These are phyloP conservation scores for Steinernema scapterisci DNA, from an alignment of 2,888 invertebrate genomes.

Conservation along the genomic window DNA sequence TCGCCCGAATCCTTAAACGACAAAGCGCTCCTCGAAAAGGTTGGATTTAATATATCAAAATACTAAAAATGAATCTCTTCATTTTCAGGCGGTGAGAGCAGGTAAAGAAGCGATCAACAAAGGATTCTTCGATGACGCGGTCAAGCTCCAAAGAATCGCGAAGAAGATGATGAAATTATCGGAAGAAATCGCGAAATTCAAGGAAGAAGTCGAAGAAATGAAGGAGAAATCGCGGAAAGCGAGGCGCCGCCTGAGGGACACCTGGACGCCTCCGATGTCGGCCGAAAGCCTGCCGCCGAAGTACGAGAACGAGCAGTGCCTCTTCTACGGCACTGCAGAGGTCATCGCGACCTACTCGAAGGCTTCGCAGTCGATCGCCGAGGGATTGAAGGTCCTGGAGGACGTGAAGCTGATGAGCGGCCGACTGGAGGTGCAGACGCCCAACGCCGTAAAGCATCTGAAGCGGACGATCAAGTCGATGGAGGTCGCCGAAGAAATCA, in stretches of 20 bases:
- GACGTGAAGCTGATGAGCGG: slow-evolving; percentile 15
- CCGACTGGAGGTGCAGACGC: slow-evolving; percentile 2
- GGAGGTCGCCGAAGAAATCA: slow-evolving; percentile 10
- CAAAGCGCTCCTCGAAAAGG: neutral
- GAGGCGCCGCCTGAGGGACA: neutral
- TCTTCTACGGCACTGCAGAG: slow-evolving; percentile 7
- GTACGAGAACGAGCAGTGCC: neutral
- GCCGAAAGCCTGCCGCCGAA: neutral
- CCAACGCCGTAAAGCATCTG: neutral
- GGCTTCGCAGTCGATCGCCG: neutral
- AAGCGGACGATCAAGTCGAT: slow-evolving; percentile 16
- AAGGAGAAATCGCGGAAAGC: neutral
- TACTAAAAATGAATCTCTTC: neutral
- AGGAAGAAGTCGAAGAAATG: neutral
- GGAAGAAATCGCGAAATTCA: neutral
- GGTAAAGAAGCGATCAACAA: neutral
- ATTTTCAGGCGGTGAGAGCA: slow-evolving; percentile 1
- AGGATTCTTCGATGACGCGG: neutral
- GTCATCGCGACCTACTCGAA: slow-evolving; percentile 26
- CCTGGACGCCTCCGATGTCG: slow-evolving; percentile 5
- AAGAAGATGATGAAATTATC: neutral
- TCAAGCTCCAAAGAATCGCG: slow-evolving; percentile 2
- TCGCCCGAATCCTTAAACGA: neutral
- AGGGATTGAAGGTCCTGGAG: neutral
- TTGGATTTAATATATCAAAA: too few relatives aligned